Evolutionary conservation across 2,888 invertebrate species (phyloP), one percentile per base, ranked within the genome.

Genomic region (Drosophila quinaria): DNA sequence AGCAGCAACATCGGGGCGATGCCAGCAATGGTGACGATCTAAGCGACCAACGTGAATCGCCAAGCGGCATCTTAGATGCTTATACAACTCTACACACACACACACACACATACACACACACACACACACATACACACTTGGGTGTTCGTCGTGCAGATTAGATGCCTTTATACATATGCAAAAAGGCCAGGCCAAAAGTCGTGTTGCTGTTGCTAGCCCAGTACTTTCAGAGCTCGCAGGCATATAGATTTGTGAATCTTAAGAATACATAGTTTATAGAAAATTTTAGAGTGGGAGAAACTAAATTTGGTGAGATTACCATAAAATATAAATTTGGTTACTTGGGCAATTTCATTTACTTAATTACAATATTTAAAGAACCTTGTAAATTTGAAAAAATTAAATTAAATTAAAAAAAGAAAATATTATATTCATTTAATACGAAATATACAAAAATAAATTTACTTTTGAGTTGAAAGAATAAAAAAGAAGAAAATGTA

Each of bases 1-100:
- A n/a, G 68, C 70, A 68, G 51, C 78, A 66, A 62, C 70, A 80
- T 63, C 50, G 69, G 67, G 63, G 55, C 73, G 71, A 73, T 66
- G 77, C 62, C 80, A 64, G 84, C 79, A 81, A 78, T 80, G 85
- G 79, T 89, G 87, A 87, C 85, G 89, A 87, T 89, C 89, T 80
- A 74, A 80, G 71, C 89, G 70, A 62, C 67, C 85, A 75, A 70
- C 78, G 71, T 80, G 80, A 75, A 87, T 87, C 82, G 74, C 59
- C 59, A 56, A 62, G 82, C 90, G 88, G 86, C 86, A 89, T 89
- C 86, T 87, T 82, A 89, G 86, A 87, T 87, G 90, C 90, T 75
- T 75, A 85, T 72, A 75, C 76, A 62, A 69, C 59, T 46, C 5
- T 35, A 60, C 54, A 67, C 42, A 61, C 11, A 52, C 41, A 52